Evolutionary conservation across 2,113 vertebrate genomes (phyloP), one percentile per base, ranked within the genome.

Genomic region (Neolamprologus kungweensis): DNA sequence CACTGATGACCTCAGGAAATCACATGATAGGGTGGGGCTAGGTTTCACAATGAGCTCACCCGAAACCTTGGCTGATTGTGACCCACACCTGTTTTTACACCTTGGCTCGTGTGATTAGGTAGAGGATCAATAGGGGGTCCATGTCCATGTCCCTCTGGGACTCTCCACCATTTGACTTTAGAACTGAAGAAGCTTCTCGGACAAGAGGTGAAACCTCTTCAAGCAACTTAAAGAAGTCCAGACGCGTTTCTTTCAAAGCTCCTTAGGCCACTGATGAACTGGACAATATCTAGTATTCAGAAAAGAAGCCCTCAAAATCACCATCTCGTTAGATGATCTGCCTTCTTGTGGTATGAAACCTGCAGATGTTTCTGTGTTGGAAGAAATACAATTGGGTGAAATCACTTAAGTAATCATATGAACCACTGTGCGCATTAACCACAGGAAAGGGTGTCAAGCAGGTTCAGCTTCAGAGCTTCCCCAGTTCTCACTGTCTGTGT

Each of bases 391-490:
- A 81, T 10, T 23, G 9, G 21, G 35, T 21, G 37, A 68, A 80
- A 81, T 45, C 75, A n/a, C 11, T 65, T 51, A 65, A 65, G 60
- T 21, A 21, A 37, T n/a, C 33, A 65, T 65, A 21, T 37, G 33
- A 65, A 8, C 19, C 10, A 65, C 60, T 65, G 60, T 37, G 10
- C 1, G 7, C 33, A 37, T 65, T 65, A 65, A 37, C 91, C 91
- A 83, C 83, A 87, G 79, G 51, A 21, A 79, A 80, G 90, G 3
- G 47, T 83, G 85, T 63, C 16, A 87, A 45, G 50, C 2, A 31
- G 57, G 84, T 81, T 55, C 87, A 23, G 84, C 83, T 92, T 95
- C 94, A 93, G 88, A 94, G 92, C 81, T 82, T 6, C 82, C 83
- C 75, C 83, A 85, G 71, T 84, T 81, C 75, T 86, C 85, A 55